Conservation (phyloP, 2,113 vertebrate species). For the Sceloporus tristichus region DNA sequence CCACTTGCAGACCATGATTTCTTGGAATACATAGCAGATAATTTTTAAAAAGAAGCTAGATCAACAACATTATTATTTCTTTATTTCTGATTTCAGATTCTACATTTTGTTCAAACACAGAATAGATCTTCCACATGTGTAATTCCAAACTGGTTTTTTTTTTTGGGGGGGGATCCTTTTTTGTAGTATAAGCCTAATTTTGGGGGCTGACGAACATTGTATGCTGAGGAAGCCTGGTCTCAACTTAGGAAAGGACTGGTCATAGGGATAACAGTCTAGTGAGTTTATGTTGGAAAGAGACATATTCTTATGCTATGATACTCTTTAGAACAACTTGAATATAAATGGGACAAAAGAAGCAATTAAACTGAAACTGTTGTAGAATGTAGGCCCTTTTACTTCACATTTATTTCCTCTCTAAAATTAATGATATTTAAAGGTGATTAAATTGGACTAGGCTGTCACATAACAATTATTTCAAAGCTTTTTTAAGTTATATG, state of each 20-base stretch:
- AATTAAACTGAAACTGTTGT: neutral
- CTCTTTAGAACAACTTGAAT: neutral
- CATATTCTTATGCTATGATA: neutral
- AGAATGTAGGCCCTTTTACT: neutral
- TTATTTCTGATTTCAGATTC: neutral
- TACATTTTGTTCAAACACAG: neutral
- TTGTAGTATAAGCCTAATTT: neutral
- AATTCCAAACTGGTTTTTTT: neutral
- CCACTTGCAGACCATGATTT: neutral
- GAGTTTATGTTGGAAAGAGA: neutral
- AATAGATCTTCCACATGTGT: neutral
- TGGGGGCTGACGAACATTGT: neutral
- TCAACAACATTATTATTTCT: neutral
- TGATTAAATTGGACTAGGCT: neutral
- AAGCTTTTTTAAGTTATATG: conserved; percentile 46
- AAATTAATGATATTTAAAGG: neutral
- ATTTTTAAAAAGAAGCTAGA: conserved; percentile 27
- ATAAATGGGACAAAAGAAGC: neutral
- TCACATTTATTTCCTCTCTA: neutral
- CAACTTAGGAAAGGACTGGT: neutral
- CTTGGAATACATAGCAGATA: too few relatives aligned
- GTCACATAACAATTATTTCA: conserved; percentile 25
- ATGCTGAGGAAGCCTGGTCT: too few relatives aligned
- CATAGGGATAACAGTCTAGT: neutral
- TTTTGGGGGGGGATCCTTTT: too few relatives aligned